Conservation (phyloP, 2,113 vertebrate genomes). For the Melanocharis versteri region DNA sequence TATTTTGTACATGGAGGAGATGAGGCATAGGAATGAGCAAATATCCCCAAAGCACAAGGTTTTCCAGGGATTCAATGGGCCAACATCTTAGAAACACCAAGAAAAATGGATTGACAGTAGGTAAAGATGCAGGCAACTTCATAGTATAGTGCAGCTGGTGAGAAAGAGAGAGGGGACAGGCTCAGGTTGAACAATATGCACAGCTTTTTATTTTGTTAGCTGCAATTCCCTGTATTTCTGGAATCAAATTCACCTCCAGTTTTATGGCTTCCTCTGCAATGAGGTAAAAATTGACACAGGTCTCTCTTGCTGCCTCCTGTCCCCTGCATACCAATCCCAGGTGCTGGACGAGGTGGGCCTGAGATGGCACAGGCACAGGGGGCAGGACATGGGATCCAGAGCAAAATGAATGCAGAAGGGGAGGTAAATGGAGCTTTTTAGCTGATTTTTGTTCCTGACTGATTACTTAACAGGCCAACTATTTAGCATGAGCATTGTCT, state of each 20-base stretch:
- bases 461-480: constrained; percentile 12
- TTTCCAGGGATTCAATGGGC: background rate
- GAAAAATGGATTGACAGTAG: background rate
- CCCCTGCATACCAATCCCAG: background rate
- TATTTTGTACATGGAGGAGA: background rate
- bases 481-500: constrained; percentile 21
- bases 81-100: background rate
- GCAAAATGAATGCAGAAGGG: background rate
- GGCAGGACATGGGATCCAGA: background rate
- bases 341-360: accelerated
- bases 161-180: background rate
- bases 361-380: background rate
- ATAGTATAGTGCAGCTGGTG: background rate
- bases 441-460: background rate
- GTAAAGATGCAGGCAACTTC: background rate
- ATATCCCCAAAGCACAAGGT: background rate
- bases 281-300: background rate
- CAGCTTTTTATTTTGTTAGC: background rate
- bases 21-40: background rate
- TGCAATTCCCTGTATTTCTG: background rate
- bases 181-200: background rate
- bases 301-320: background rate
- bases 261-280: background rate
- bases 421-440: background rate
- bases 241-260: background rate